Evolutionary conservation across 2,797 vertebrate genomes (phyloP), one percentile per base, ranked within the genome.

Genomic region (Micromesistius poutassou): DNA sequence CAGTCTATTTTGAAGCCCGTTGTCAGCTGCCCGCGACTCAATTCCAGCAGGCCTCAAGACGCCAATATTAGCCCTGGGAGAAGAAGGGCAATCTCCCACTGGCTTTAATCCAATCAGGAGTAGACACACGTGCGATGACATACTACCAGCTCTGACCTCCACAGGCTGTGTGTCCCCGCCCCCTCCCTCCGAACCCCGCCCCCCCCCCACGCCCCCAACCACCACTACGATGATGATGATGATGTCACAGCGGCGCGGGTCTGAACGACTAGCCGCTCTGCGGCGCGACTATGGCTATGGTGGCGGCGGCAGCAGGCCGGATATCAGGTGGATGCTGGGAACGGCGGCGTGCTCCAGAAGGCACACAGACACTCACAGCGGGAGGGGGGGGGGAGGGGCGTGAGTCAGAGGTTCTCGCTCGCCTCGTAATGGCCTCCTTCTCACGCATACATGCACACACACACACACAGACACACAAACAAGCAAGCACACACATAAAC

Each of bases 261-360:
- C 87, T 87, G 90, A 91, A 92, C 92, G 89, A 85, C 84, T 89
- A 91, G 87, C 83, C 71, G 79, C 1, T 62, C 55, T 62, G 55
- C n/a, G 55, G 55, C 4, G 55, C 6, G 84, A 82, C 72, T 79
- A 84, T 77, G 86, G 68, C 5, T 86, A 87, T 87, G 86, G 88
- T 87, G 86, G 83, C 72, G 80, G 85, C 79, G 87, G 86, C 77
- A 86, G 66, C 5, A 86, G 87, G 87, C 86, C 85, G 87, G 85
- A 89, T 88, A 90, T 91, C 86, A 91, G 87, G 85, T 91, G 89
- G 85, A 91, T 91, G 88, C 89, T 91, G 91, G 89, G 91, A 91
- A 91, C 84, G 77, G 83, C 84, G 84, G 86, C 88, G 87, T 83
- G 84, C 81, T 86, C 75, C 84, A 80, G 77, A 78, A 77, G 80